Evolutionary conservation across 2,888 invertebrate genomes (phyloP).

Genomic region (Ophion obscuratus): DNA sequence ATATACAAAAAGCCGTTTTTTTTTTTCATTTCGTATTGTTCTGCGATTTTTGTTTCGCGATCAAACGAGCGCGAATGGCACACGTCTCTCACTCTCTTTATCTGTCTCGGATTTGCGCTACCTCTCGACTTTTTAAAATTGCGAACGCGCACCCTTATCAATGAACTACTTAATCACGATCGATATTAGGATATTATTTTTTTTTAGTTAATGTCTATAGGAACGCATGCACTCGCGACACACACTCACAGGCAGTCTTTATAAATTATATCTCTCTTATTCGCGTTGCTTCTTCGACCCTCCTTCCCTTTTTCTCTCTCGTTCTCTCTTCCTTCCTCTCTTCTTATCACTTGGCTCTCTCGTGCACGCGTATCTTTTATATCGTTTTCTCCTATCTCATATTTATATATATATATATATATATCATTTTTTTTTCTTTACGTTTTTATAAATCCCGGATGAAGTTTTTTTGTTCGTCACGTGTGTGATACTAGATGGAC

Average conservation of each 20-base stretch:
- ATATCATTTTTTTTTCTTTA: conserved; percentile 20
- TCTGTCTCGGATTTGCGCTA: conserved; percentile 37
- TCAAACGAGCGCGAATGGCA: conserved; percentile 63
- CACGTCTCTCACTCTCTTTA: conserved; percentile 43
- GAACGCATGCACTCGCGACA: conserved; percentile 80
- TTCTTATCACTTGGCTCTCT: conserved; percentile 33
- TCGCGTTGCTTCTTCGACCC: conserved; percentile 33
- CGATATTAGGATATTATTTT: conserved; percentile 75
- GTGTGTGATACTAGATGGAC: conserved; percentile 51
- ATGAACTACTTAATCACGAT: conserved; percentile 76
- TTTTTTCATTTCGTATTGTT: conserved; percentile 29
- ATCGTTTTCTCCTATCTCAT: conserved; percentile 32
- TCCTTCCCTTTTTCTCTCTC: conserved; percentile 39
- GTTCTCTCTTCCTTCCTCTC: conserved; percentile 33
- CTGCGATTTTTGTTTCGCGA: conserved; percentile 36
- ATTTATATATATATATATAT: background rate
- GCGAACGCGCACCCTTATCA: conserved; percentile 72
- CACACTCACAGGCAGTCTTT: conserved; percentile 83
- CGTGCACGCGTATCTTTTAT: conserved; percentile 15
- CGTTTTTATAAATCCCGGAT: conserved; percentile 51
- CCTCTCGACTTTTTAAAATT: conserved; percentile 66
- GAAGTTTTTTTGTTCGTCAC: conserved; percentile 43
- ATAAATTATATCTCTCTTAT: conserved; percentile 79
- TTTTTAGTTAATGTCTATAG: conserved; percentile 72
- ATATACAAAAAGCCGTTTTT: conserved; percentile 56